These are phyloP conservation scores for Ceratina calcarata DNA, from an alignment of 1,140 invertebrate genomes.

Conservation along the genomic window DNA sequence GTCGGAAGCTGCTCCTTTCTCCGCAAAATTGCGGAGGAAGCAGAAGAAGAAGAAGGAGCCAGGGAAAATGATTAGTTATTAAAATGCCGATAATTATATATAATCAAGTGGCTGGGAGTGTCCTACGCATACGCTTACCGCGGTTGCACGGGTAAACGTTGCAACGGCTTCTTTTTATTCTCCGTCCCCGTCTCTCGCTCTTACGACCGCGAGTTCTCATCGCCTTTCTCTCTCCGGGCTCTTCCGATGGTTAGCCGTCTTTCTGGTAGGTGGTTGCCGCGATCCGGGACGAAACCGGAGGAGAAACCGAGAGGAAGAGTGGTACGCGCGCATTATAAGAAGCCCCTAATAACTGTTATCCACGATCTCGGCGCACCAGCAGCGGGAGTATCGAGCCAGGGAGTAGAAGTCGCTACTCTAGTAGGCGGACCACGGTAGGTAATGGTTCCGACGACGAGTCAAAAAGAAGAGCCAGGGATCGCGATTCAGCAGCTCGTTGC, in stretches of 20 bases:
- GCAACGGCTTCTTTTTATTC: constrained; percentile 37
- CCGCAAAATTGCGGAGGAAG: constrained; percentile 69
- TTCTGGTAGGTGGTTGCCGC: constrained; percentile 69
- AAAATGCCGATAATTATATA: constrained; percentile 81
- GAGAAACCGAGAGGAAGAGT: constrained; percentile 42
- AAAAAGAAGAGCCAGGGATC: constrained; percentile 44
- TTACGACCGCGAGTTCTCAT: neutral
- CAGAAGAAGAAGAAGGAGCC: constrained; percentile 66
- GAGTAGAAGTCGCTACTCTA: constrained; percentile 69
- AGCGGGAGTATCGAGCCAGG: constrained; percentile 43
- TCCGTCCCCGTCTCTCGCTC: neutral
- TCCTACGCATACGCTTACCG: constrained; percentile 74
- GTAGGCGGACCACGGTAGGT: constrained; percentile 71
- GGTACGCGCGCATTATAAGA: constrained; percentile 78
- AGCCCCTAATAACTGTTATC: constrained; percentile 81
- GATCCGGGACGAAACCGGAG: constrained; percentile 56
- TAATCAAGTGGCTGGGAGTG: constrained; percentile 79
- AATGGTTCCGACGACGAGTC: constrained; percentile 62
- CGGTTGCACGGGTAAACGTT: constrained; percentile 61
- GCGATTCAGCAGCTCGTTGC: constrained; percentile 52
- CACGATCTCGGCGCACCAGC: constrained; percentile 70
- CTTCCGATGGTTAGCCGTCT: constrained; percentile 54
- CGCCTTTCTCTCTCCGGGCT: too few relatives aligned
- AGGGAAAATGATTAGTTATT: constrained; percentile 80
- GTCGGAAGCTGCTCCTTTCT: constrained; percentile 77